Evolutionary conservation across 2,888 invertebrate species (phyloP).

Genomic region (Mythimna impura): DNA sequence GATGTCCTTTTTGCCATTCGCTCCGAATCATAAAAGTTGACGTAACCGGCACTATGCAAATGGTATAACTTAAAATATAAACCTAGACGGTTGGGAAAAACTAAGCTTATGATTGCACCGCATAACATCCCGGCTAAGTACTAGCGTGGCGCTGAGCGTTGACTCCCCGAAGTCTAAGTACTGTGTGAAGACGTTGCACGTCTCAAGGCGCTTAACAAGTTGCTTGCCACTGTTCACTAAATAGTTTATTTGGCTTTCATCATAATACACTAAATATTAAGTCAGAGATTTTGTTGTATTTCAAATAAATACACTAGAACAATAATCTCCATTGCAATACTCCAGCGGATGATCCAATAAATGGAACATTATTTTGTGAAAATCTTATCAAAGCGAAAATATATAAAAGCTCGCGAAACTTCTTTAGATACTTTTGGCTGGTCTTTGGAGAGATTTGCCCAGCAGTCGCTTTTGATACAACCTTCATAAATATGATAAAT

Average conservation of each 20-base stretch:
- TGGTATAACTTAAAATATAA: background rate
- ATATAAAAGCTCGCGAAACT: slow-evolving; percentile 64
- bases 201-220: slow-evolving; percentile 10
- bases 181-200: slow-evolving; percentile 4
- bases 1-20: too few species aligned
- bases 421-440: slow-evolving; percentile 65
- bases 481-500: slow-evolving; percentile 69
- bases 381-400: slow-evolving; percentile 62
- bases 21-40: background rate
- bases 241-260: background rate
- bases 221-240: background rate
- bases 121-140: background rate
- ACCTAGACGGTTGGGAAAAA: background rate
- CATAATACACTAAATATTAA: background rate
- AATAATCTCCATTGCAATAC: slow-evolving; percentile 14
- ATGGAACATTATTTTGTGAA: slow-evolving; percentile 57
- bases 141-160: background rate
- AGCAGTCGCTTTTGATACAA: slow-evolving; percentile 62
- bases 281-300: background rate
- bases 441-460: slow-evolving; percentile 61
- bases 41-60: background rate
- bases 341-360: slow-evolving; percentile 37
- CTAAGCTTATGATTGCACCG: slow-evolving; percentile 7
- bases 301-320: background rate
- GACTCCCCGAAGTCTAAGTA: slow-evolving; percentile 18